Evolutionary conservation across 2,888 invertebrate genomes (phyloP), one percentile per base, ranked within the genome.

Genomic region (Scelioninae gen. 1): DNA sequence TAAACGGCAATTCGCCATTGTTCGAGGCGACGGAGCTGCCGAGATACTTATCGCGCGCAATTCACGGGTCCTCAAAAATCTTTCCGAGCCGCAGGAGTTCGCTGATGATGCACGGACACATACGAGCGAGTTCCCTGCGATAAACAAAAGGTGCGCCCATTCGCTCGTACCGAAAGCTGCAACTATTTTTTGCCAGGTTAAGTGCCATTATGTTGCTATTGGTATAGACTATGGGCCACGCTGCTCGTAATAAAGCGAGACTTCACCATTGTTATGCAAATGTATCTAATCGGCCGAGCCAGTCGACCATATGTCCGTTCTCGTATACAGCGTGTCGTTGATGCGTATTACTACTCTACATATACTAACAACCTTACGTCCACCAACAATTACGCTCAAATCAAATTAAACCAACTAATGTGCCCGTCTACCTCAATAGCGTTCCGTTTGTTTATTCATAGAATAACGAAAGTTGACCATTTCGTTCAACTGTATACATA

Each of bases 251-350:
- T 89, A 89, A 88, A 90, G 87, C 88, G 80, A 84, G 90, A 90
- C 89, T 89, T 87, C 82, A 84, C 88, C 88, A 91, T 91, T 91
- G 91, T 91, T 86, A 91, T 91, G 91, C 91, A 91, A 91, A 91
- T 91, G 91, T 90, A 90, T 91, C 91, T 91, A 91, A 91, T 91
- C 91, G 91, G 91, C 88, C 90, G 90, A 91, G 89, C 88, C 89
- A 90, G 89, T 87, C 90, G 90, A 91, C 91, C 91, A 91, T 91
- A 91, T 91, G 91, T 91, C 91, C 91, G 91, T 89, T 90, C 85
- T 75, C 84, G 84, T 84, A 74, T 79, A 80, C 77, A 71, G 31
- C 72, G 83, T 83, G 83, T 81, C 77, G 83, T 71, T 80, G 78
- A 83, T 83, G 77, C 75, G 81, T 68, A 77, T 65, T 75, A 66